These are phyloP conservation scores for Hippoglossus stenolepis DNA, from an alignment of 2,113 vertebrate genomes.

Conservation along the genomic window DNA sequence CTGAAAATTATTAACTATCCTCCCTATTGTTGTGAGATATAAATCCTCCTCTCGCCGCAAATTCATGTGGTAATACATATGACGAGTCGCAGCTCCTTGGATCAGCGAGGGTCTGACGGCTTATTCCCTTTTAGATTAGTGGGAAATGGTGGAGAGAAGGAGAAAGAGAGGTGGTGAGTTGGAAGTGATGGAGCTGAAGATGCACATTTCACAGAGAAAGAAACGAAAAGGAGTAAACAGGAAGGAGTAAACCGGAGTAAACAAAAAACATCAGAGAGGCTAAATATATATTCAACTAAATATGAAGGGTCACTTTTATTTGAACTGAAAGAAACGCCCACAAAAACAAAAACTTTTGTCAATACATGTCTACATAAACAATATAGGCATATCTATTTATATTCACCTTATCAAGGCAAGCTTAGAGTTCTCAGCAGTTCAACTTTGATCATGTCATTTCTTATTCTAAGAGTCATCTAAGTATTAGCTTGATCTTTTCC, in stretches of 20 bases:
- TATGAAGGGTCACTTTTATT: too few relatives aligned
- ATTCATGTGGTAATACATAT: slow-evolving; percentile 22
- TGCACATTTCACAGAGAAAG: slow-evolving; percentile 38
- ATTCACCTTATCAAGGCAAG: too few relatives aligned
- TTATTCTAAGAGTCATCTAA: too few relatives aligned
- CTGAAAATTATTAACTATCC: slow-evolving; percentile 38
- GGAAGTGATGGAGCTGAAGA: slow-evolving; percentile 36
- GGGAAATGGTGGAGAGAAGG: slow-evolving; percentile 2
- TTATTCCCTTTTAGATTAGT: slow-evolving; percentile 46
- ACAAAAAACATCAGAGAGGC: too few relatives aligned
- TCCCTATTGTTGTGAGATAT: slow-evolving; percentile 27
- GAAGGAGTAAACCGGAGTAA: slow-evolving; percentile 22
- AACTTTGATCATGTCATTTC: too few relatives aligned
- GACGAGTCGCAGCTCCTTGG: slow-evolving; percentile 14
- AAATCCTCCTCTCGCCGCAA: slow-evolving; percentile 27
- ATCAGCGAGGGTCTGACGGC: slow-evolving; percentile 21
- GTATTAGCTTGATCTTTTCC: too few relatives aligned
- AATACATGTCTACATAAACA: too few relatives aligned
- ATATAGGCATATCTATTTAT: too few relatives aligned
- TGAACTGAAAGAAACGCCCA: too few relatives aligned
- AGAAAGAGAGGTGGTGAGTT: neutral
- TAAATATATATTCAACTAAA: too few relatives aligned
- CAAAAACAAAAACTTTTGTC: too few relatives aligned
- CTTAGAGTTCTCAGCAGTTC: too few relatives aligned
- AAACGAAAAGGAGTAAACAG: slow-evolving; percentile 60